Conservation (phyloP, 2,113 vertebrate species). For the Otis tarda region DNA sequence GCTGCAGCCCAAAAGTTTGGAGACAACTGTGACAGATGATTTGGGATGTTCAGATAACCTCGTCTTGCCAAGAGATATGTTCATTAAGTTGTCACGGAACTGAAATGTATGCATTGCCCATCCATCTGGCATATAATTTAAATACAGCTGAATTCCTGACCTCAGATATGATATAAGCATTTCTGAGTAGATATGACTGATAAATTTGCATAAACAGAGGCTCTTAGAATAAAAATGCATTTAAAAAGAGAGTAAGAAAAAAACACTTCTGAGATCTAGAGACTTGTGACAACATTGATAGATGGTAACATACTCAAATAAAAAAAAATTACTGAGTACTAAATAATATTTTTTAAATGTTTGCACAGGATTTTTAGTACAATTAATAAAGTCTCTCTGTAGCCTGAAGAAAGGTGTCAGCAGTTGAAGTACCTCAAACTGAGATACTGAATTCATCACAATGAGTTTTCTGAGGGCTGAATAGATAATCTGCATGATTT, state of each 20-base stretch:
- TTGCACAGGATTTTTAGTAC: slow-evolving; percentile 39
- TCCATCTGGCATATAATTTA: slow-evolving; percentile 45
- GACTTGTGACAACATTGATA: background rate
- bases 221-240: slow-evolving; percentile 10
- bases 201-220: slow-evolving; percentile 46
- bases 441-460: slow-evolving; percentile 45
- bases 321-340: slow-evolving; percentile 15
- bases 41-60: slow-evolving; percentile 36
- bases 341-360: slow-evolving; percentile 54
- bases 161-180: slow-evolving; percentile 46
- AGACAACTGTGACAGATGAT: slow-evolving; percentile 34
- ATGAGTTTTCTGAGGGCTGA: slow-evolving; percentile 62
- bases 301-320: background rate
- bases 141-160: slow-evolving; percentile 54
- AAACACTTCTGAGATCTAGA: background rate
- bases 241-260: slow-evolving; percentile 11
- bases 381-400: slow-evolving; percentile 43
- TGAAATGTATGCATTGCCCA: slow-evolving; percentile 38
- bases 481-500: slow-evolving; percentile 66
- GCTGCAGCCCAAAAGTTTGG: slow-evolving; percentile 22
- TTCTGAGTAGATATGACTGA: slow-evolving; percentile 44
- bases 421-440: slow-evolving; percentile 44
- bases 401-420: slow-evolving; percentile 61
- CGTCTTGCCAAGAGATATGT: slow-evolving; percentile 25
- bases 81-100: slow-evolving; percentile 60